A percentile compares a stretch with the other conserved stretches of the same genome.
Evolutionary conservation across 2,888 invertebrate genomes (phyloP).

Genomic region (Ornithoptera priamus): DNA sequence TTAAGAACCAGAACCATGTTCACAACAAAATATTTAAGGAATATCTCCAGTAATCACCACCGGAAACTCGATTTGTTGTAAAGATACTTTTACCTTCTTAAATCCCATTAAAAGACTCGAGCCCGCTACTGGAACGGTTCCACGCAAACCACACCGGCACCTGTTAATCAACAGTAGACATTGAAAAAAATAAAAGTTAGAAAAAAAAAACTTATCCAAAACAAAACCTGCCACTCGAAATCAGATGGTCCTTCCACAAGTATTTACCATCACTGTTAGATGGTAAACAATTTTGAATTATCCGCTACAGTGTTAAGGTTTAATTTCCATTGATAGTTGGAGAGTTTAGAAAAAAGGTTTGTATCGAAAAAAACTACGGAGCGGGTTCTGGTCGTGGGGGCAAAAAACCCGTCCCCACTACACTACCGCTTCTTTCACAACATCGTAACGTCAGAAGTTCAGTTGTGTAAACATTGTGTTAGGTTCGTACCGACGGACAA

Average conservation of each 20-base stretch:
- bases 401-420: slow-evolving; percentile 51
- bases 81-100: background rate
- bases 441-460: slow-evolving; percentile 44
- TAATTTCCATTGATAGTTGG: slow-evolving; percentile 12
- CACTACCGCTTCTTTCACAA: slow-evolving; percentile 45
- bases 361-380: slow-evolving; percentile 40
- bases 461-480: slow-evolving; percentile 36
- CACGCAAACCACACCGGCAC: slow-evolving; percentile 37
- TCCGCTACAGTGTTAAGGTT: background rate
- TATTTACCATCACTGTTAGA: slow-evolving; percentile 9
- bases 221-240: slow-evolving; percentile 35
- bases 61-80: no score
- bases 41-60: no score
- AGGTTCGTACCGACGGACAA: slow-evolving; percentile 12
- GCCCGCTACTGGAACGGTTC: slow-evolving; percentile 33
- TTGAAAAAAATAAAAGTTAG: slow-evolving; percentile 31
- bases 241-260: slow-evolving; percentile 29
- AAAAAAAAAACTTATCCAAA: slow-evolving; percentile 34
- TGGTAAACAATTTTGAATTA: slow-evolving; percentile 27
- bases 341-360: slow-evolving; percentile 1
- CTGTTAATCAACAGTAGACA: slow-evolving; percentile 35
- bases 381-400: slow-evolving; percentile 48
- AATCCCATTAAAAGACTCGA: slow-evolving; percentile 24
- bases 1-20: no score
- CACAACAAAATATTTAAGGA: no score